Evolutionary conservation across 2,888 invertebrate species (phyloP).

Genomic region (Thalpophila matura): DNA sequence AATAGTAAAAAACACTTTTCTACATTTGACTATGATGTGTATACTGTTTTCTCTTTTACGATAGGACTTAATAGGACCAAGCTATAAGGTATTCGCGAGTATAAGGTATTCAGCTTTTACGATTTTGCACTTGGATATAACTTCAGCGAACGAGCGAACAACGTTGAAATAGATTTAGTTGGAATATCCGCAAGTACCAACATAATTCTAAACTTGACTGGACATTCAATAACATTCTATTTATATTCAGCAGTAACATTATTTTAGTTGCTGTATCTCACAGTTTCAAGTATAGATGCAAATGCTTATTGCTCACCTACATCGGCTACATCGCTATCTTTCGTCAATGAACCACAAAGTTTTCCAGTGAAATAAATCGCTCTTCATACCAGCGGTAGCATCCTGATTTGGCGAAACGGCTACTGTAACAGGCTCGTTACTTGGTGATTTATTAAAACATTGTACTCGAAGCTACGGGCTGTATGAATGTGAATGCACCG

Average conservation of each 20-base stretch:
- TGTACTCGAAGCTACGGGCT: slow-evolving; percentile 74
- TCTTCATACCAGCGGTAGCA: slow-evolving; percentile 75
- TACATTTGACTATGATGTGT: slow-evolving; percentile 10
- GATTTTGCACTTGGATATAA: slow-evolving; percentile 9
- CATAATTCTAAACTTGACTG: slow-evolving; percentile 39
- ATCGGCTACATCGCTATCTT: slow-evolving; percentile 67
- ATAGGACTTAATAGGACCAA: background rate
- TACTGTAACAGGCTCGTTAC: slow-evolving; percentile 76
- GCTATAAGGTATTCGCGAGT: slow-evolving; percentile 4
- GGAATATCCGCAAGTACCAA: slow-evolving; percentile 9
- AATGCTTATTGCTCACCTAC: slow-evolving; percentile 50
- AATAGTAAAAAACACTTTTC: background rate
- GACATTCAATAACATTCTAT: slow-evolving; percentile 40
- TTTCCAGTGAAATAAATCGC: slow-evolving; percentile 74
- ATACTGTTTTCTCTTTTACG: background rate
- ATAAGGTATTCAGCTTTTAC: slow-evolving; percentile 14
- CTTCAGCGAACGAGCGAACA: slow-evolving; percentile 17
- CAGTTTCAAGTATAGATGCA: slow-evolving; percentile 34
- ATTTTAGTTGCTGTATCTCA: slow-evolving; percentile 32
- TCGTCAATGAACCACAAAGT: slow-evolving; percentile 64
- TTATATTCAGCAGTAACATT: slow-evolving; percentile 37
- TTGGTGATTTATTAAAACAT: slow-evolving; percentile 82
- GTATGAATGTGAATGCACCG: slow-evolving; percentile 76
- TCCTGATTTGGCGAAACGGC: slow-evolving; percentile 81
- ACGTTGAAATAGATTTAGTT: slow-evolving; percentile 30